Conservation (phyloP, 2,888 invertebrate species). For the Troides aeacus region DNA sequence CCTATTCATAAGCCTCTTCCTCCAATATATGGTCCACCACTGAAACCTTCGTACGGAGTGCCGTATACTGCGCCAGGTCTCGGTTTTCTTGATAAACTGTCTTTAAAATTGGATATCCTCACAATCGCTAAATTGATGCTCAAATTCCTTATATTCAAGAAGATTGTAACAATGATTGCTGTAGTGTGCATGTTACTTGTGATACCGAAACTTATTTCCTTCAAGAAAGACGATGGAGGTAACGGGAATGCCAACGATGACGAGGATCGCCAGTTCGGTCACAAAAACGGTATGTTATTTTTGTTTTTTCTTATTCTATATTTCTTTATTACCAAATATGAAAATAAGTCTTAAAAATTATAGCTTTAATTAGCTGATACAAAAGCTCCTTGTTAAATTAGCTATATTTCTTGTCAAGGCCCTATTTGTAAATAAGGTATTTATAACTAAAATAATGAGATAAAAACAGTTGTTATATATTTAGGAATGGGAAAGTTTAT, state of each 20-base stretch:
- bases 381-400: too few species aligned
- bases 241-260: conserved; percentile 55
- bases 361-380: too few species aligned
- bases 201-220: conserved; percentile 83
- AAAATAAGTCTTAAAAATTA: too few species aligned
- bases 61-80: conserved; percentile 78
- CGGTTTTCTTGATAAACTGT: conserved; percentile 83
- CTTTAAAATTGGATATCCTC: conserved; percentile 84
- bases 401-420: too few species aligned
- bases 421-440: too few species aligned
- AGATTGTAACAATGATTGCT: conserved; percentile 89
- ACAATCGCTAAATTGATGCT: conserved; percentile 87
- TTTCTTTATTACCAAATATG: not conserved
- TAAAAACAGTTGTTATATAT: too few species aligned
- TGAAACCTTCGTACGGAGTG: conserved; percentile 72
- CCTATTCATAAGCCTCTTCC: conserved; percentile 56
- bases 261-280: conserved; percentile 57
- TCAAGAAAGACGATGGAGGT: conserved; percentile 63
- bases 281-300: conserved; percentile 51
- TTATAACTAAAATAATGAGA: too few species aligned
- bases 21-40: conserved; percentile 67
- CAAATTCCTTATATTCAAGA: conserved; percentile 89
- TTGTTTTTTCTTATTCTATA: not conserved
- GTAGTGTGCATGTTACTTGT: conserved; percentile 87
- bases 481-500: too few species aligned